A percentile compares a stretch with the other conserved stretches of the same genome.
Evolutionary conservation across 2,113 vertebrate species (phyloP).

Genomic region (Heliornis fulica): DNA sequence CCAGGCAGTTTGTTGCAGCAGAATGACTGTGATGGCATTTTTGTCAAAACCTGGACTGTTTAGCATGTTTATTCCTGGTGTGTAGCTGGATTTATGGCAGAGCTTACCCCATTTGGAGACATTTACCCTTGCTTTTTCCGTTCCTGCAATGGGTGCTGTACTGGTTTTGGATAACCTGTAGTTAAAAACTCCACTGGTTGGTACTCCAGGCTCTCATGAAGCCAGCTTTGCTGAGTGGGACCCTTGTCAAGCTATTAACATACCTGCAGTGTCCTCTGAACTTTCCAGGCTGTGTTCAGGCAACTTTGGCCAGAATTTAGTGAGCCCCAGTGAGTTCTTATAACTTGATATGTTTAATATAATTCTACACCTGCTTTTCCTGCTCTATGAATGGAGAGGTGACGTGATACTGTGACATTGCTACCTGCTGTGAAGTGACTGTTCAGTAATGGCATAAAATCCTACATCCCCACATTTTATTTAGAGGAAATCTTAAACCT

Average conservation of each 20-base stretch:
- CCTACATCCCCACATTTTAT: background rate
- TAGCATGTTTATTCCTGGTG: background rate
- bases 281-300: background rate
- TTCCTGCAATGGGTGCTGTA: background rate
- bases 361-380: background rate
- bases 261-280: background rate
- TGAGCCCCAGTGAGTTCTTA: background rate
- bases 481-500: background rate
- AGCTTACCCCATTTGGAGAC: background rate
- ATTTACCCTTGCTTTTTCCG: background rate
- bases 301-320: background rate
- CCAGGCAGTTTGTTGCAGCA: background rate
- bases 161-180: background rate
- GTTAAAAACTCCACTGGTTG: accelerated
- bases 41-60: background rate
- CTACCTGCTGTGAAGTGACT: background rate
- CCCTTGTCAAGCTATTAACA: background rate
- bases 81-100: background rate
- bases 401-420: background rate
- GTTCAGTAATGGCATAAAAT: background rate
- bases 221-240: background rate
- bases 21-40: background rate
- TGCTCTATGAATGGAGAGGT: accelerated
- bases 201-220: background rate
- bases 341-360: too few relatives aligned